These are phyloP conservation scores for Drosophila arizonae DNA, from an alignment of 1,140 invertebrate genomes.

Conservation along the genomic window DNA sequence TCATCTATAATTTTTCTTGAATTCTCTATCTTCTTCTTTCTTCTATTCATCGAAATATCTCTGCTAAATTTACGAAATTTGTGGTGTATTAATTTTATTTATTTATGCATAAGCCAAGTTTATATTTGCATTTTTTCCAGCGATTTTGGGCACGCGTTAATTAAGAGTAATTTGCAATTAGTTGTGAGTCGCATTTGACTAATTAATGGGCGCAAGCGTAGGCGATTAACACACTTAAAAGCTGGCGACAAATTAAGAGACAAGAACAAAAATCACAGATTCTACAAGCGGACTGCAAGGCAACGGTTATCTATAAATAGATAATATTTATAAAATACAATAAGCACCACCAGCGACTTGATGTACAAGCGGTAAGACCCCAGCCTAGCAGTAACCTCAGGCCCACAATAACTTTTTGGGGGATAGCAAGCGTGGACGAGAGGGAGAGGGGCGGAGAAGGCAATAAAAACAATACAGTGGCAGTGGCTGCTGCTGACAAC, in stretches of 20 bases:
- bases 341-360: not conserved
- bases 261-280: slow-evolving; percentile 4
- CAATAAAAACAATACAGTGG: slow-evolving; percentile 6
- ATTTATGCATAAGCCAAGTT: no score
- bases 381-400: not conserved
- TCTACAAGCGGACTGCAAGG: not conserved
- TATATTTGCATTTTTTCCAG: slow-evolving; percentile 8
- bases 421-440: not conserved
- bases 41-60: no score
- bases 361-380: slow-evolving; percentile 9
- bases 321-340: slow-evolving; percentile 33
- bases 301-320: slow-evolving; percentile 38
- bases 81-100: no score
- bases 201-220: slow-evolving; percentile 46
- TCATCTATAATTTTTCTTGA: no score
- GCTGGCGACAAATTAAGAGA: slow-evolving; percentile 44
- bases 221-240: slow-evolving; percentile 47
- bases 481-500: not conserved
- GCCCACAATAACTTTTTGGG: not conserved
- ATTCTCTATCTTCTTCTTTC: no score
- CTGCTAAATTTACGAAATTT: no score
- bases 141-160: slow-evolving; percentile 32
- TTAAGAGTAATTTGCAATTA: slow-evolving; percentile 62
- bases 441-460: not conserved
- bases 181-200: slow-evolving; percentile 40